Evolutionary conservation across 1,140 invertebrate genomes (phyloP).

Genomic region (Mizuhopecten yessoensis): DNA sequence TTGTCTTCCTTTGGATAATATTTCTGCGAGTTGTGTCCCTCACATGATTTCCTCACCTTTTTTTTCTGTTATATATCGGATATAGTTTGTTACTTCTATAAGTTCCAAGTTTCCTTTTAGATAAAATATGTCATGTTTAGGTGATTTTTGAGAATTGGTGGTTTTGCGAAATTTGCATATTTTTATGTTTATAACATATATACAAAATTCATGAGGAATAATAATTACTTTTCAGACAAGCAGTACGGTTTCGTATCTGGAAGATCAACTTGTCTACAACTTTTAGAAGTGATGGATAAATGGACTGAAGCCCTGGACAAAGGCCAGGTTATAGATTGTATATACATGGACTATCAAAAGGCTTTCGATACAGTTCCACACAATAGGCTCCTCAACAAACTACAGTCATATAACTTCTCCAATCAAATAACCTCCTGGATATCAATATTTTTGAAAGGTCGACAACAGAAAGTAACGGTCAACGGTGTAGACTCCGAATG

Average conservation of each 20-base stretch:
- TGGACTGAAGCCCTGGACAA: conserved; percentile 23
- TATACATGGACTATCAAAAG: conserved; percentile 42
- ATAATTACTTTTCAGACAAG: no score
- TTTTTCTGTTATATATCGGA: no score
- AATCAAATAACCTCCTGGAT: conserved; percentile 53
- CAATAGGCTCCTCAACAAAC: conserved; percentile 40
- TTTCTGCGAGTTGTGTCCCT: no score
- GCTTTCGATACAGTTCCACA: conserved; percentile 49
- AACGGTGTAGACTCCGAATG: conserved; percentile 52
- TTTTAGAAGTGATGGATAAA: conserved; percentile 33
- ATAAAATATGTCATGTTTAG: no score
- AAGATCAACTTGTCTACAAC: conserved; percentile 25
- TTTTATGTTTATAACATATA: no score
- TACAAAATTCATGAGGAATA: no score
- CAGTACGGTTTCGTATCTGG: background rate
- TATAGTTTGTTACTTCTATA: no score
- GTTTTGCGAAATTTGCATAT: no score
- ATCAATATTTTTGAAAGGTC: conserved; percentile 51
- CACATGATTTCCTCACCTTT: no score
- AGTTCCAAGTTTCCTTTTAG: no score
- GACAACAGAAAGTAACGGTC: conserved; percentile 57
- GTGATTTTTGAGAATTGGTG: no score
- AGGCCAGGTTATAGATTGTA: background rate
- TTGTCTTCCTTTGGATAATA: no score
- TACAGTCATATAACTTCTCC: conserved; percentile 13